Evolutionary conservation across 2,797 vertebrate genomes (phyloP), one percentile per base, ranked within the genome.

Genomic region (Acanthurus lineatus): DNA sequence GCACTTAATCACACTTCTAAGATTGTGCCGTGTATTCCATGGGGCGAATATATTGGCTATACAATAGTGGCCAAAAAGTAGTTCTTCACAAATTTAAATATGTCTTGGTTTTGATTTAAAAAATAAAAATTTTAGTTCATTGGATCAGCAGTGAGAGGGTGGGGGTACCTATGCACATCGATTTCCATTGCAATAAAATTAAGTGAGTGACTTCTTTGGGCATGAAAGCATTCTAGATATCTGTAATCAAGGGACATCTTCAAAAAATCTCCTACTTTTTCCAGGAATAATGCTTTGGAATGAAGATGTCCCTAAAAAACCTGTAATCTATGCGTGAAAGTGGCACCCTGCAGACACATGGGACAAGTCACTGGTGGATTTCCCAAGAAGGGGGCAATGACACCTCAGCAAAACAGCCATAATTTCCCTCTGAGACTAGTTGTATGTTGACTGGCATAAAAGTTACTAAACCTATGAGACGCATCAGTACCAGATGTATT

Each of bases 401-500:
- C 90, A 93, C 89, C 86, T 89, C 81, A 89, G 81, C 88, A 91
- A 89, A 91, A 93, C 91, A 91, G 85, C 92, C 91, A 91, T 92
- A 79, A 85, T 92, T 93, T 94, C 92, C 90, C 92, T 95, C 91
- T 92, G 93, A 95, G 94, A 92, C 93, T 92, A 91, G 86, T 89
- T 90, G 87, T 85, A 92, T 88, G 90, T 91, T 85, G 92, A 94
- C 91, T 94, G 92, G 90, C 91, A 90, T 90, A 84, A 91, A 93
- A 90, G 91, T 93, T 88, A 92, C 90, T 89, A 91, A 92, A 94
- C 92, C 92, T 88, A 94, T 89, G 91, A 95, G 91, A 94, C 87
- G 87, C 90, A 88, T 94, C 92, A 93, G 93, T 94, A 96, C 94
- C 94, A 94, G 93, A 94, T 95, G 94, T 95, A 90, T 94, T 94